phyloP scores from a whole-genome alignment of 2,888 invertebrate species.

The Uropetala carovei region DNA sequence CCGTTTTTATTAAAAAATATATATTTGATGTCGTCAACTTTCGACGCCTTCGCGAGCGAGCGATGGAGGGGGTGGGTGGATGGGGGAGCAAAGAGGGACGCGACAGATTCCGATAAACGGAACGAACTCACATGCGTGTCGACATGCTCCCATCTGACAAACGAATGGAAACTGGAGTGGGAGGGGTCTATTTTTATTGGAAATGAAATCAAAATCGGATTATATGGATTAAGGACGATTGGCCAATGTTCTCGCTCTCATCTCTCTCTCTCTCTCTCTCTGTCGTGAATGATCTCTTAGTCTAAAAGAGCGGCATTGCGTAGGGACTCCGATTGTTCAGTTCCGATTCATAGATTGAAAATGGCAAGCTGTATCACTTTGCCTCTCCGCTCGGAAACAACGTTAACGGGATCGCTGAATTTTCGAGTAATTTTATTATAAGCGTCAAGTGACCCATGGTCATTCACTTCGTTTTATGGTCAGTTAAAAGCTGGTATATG shows the following conservation, averaged over 20 bases:
- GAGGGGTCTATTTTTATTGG: background rate
- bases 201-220: constrained; percentile 7
- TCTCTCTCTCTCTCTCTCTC: background rate
- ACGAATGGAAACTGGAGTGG: background rate
- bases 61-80: background rate
- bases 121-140: background rate
- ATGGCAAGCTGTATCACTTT: too few relatives aligned
- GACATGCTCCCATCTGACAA: background rate
- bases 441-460: too few relatives aligned
- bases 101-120: background rate
- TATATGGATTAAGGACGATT: background rate
- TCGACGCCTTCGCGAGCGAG: background rate
- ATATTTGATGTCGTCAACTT: too few relatives aligned
- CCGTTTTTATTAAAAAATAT: background rate
- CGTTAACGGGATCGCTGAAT: too few relatives aligned
- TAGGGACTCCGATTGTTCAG: too few relatives aligned
- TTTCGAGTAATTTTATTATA: too few relatives aligned
- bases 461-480: too few relatives aligned
- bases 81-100: background rate
- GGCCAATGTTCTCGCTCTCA: background rate
- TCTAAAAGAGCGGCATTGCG: too few relatives aligned
- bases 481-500: too few relatives aligned
- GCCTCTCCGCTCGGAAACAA: too few relatives aligned
- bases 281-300: background rate
- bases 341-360: too few relatives aligned